Percentiles rank a stretch among this genome's conserved stretches.
Conservation (phyloP, 2,113 vertebrate genomes). For the Mohoua ochrocephala region DNA sequence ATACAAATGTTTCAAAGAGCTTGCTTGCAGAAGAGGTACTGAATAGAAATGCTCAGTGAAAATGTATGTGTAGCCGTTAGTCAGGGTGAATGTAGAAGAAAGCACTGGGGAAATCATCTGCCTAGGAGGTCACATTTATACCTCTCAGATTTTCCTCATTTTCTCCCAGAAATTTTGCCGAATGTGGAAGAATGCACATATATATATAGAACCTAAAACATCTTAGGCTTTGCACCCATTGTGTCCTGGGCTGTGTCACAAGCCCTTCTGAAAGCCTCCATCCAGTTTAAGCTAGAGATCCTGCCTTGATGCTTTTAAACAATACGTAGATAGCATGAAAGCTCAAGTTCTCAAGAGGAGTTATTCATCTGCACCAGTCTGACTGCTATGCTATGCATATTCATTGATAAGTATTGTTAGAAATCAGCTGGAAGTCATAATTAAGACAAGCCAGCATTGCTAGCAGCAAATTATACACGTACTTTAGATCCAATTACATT, state of each 20-base stretch:
- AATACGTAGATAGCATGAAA: fast-evolving
- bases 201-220: neutral
- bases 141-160: neutral
- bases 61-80: neutral
- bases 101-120: neutral
- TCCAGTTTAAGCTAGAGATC: neutral
- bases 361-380: neutral
- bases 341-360: neutral
- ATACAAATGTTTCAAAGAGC: neutral
- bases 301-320: neutral
- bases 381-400: neutral
- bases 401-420: neutral
- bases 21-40: neutral
- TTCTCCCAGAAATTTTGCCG: neutral
- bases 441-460: neutral
- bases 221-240: neutral
- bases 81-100: neutral
- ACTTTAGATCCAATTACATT: neutral
- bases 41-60: neutral
- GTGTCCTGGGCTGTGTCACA: neutral
- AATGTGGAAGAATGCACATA: neutral
- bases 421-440: constrained; percentile 28
- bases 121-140: neutral
- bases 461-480: neutral
- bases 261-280: neutral